phyloP scores from a whole-genome alignment of 2,888 invertebrate genomes.

The Parnassius smintheus region DNA sequence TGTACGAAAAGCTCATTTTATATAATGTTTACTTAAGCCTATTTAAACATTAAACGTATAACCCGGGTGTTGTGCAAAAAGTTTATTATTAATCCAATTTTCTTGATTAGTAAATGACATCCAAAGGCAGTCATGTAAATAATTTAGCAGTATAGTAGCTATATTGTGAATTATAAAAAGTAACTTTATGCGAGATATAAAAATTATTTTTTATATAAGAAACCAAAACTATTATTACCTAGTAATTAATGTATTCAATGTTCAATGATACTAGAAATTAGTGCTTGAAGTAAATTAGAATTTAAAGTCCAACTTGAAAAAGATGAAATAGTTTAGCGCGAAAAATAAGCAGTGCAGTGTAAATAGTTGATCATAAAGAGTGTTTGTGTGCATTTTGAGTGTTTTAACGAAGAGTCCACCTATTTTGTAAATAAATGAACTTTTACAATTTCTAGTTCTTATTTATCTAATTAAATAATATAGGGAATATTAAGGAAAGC shows the following conservation, averaged over 20 bases:
- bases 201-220: conserved; percentile 61
- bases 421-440: conserved; percentile 78
- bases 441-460: conserved; percentile 70
- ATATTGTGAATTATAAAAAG: conserved; percentile 33
- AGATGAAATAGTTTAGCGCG: conserved; percentile 15
- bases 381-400: conserved; percentile 67
- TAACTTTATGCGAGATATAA: conserved; percentile 37
- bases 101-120: conserved; percentile 28
- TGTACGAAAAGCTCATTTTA: conserved; percentile 13
- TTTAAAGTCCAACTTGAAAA: conserved; percentile 19
- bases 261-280: conserved; percentile 23
- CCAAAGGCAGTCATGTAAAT: conserved; percentile 64
- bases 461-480: conserved; percentile 43
- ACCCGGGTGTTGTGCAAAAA: conserved; percentile 33
- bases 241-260: conserved; percentile 24
- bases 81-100: background rate
- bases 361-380: conserved; percentile 50
- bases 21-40: conserved; percentile 8
- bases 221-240: conserved; percentile 50
- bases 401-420: conserved; percentile 79
- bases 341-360: conserved; percentile 33
- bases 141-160: conserved; percentile 38
- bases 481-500: conserved; percentile 56
- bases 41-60: conserved; percentile 9
- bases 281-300: conserved; percentile 23